A percentile compares a stretch with the other conserved stretches of the same genome.
Evolutionary conservation across 2,888 invertebrate species (phyloP).

Genomic region (Agapostemon virescens): DNA sequence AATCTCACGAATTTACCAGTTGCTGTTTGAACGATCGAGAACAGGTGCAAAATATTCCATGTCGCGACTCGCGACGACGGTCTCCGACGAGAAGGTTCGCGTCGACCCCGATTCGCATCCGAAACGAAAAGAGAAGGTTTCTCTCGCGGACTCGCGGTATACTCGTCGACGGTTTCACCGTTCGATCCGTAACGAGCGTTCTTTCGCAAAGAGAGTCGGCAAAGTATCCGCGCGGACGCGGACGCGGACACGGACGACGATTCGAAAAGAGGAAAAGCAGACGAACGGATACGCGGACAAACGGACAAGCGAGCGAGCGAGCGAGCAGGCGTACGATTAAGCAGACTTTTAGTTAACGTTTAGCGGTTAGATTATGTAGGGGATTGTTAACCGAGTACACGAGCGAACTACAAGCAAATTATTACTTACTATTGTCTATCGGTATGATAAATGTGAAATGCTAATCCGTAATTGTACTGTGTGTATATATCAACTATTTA

Average conservation of each 20-base stretch:
- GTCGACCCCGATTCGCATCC: too few species aligned
- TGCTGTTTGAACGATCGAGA: background rate
- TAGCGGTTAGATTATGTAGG: slow-evolving; percentile 68
- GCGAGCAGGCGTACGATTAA: slow-evolving; percentile 35
- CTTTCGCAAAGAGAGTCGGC: background rate
- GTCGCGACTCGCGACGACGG: too few species aligned
- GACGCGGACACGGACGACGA: background rate
- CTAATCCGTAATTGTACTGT: slow-evolving; percentile 67
- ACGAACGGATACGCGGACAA: background rate
- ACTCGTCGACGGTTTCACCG: background rate
- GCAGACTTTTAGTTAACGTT: slow-evolving; percentile 61
- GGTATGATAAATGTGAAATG: slow-evolving; percentile 69
- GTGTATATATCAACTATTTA: slow-evolving; percentile 64
- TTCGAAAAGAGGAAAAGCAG: background rate
- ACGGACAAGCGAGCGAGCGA: background rate
- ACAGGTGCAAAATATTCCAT: too few species aligned
- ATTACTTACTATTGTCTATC: slow-evolving; percentile 65
- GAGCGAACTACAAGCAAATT: slow-evolving; percentile 59
- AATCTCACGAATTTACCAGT: background rate
- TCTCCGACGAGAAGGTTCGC: too few species aligned
- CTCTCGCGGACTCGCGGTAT: too few species aligned
- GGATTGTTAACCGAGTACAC: slow-evolving; percentile 68
- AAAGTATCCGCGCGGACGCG: too few species aligned
- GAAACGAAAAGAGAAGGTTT: too few species aligned
- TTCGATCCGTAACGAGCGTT: background rate